These are phyloP conservation scores for Drosophila ezoana DNA, from an alignment of 2,888 invertebrate species.

Conservation along the genomic window DNA sequence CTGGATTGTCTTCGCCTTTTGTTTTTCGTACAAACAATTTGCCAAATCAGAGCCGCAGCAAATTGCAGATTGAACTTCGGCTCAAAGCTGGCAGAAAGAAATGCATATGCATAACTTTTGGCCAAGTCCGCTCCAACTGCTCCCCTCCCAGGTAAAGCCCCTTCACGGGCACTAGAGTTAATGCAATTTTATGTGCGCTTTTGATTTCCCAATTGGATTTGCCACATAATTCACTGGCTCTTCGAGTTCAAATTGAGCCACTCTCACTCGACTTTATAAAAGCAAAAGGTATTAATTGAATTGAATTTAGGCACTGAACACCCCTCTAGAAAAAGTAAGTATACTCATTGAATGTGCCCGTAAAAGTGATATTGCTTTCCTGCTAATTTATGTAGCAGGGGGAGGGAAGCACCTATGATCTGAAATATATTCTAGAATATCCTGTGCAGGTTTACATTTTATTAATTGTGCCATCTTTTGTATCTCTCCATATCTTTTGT, in stretches of 20 bases:
- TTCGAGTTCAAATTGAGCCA: conserved; percentile 31
- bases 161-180: conserved; percentile 25
- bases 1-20: conserved; percentile 56
- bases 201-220: conserved; percentile 74
- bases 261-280: conserved; percentile 3
- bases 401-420: no score
- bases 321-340: neutral
- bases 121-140: neutral
- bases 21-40: conserved; percentile 71
- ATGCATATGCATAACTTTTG: conserved; percentile 72
- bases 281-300: conserved; percentile 32
- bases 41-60: conserved; percentile 64
- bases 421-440: no score
- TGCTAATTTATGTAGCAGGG: no score
- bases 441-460: no score
- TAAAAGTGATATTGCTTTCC: no score
- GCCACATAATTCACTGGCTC: conserved; percentile 51
- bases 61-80: conserved; percentile 61
- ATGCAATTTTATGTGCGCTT: conserved; percentile 66
- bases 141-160: neutral
- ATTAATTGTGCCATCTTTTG: no score
- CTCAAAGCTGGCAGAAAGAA: conserved; percentile 30
- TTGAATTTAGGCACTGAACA: conserved; percentile 23
- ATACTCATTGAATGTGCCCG: no score
- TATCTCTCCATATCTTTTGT: no score